Evolutionary conservation across 2,888 invertebrate genomes (phyloP), one percentile per base, ranked within the genome.

Genomic region (Tigriopus californicus): DNA sequence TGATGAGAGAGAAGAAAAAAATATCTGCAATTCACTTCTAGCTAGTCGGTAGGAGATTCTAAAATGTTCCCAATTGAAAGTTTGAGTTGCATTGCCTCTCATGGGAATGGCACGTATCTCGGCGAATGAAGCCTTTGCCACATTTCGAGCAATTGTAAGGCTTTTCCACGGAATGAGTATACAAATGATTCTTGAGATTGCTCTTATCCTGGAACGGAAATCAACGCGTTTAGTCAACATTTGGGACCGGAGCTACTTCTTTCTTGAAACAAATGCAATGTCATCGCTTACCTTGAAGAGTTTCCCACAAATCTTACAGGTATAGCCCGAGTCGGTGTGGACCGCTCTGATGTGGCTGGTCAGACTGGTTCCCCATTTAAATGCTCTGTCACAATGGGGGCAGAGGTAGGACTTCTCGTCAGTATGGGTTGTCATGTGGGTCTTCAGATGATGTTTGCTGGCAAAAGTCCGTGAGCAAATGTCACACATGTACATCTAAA

Each of bases 91-190:
- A 33, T 33, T 33, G 33, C 8, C 33, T 33, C 33, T 33, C 33
- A 25, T 52, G 52, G 13, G 52, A 52, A 11, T 52, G 24, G 25
- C 24, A 25, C 52, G 33, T 33, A 52, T 52, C 52, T n/a, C 33
- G 24, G 10, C 52, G 52, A 20, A 52, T 52, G 22, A 52, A 52
- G 4, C 52, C 52, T 52, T 52, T 52, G 24, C 52, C 53, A 42
- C 60, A 60, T n/a, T 44, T 54, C 12, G 25, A 33, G n/a, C 61
- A 61, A 42, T 51, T 24, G 44, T 41, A 61, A 8, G 61, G 61
- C 58, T 51, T 58, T 42, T 61, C 61, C 41, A 58, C 61, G 10
- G 61, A 58, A 52, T 61, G 61, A 24, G 44, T 58, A 48, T 54
- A 48, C 25, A 41, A 41, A 58, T 61, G 61, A 48, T 61, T 55